Base-by-base conservation (phyloP, 2,113 vertebrate species). In the Chelonoidis abingdonii region DNA sequence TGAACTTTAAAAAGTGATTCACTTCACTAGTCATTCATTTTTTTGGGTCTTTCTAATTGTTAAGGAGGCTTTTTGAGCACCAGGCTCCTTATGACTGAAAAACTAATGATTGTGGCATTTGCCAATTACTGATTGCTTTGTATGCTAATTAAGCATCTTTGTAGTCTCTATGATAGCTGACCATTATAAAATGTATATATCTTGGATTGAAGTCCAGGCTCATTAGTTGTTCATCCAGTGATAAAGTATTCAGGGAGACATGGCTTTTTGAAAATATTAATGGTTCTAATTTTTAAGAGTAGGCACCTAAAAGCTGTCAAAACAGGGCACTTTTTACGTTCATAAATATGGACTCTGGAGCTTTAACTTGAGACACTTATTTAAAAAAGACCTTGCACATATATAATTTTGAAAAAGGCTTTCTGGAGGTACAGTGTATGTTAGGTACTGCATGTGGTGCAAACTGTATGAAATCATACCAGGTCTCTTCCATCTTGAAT, bases 91-190 rank as follows among this genome's bases (percentile, higher is more conserved):
- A 89, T 92, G 90, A 86, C 81, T 78, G 27, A 13, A 84, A 38
- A 83, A 82, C 56, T 93, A 87, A 57, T 91, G 41, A 24, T 82
- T 85, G 14, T 93, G 50, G 52, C 78, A 76, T 93, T 89, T 95
- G 54, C 88, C 89, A 92, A 6, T 59, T 87, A 82, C 25, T 56
- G 76, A 89, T 84, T 96, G 56, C 56, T 93, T 93, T 52, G 5
- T 6, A n/a, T 94, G 80, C 59, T 88, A 89, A 41, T 91, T 96
- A 86, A 90, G 25, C 12, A 17, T 95, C 59, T 90, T 93, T 92
- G n/a, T 90, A 62, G 80, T 72, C 82, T 95, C 44, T 75, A 44
- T 95, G 83, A 93, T 95, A 80, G 52, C 2, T 49, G 10, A 31
- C 38, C 78, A 22, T 88, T 4, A 1, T 54, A 17, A 72, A 91